These are phyloP conservation scores for Barbus barbus DNA, from an alignment of 2,113 vertebrate genomes.

Conservation along the genomic window DNA sequence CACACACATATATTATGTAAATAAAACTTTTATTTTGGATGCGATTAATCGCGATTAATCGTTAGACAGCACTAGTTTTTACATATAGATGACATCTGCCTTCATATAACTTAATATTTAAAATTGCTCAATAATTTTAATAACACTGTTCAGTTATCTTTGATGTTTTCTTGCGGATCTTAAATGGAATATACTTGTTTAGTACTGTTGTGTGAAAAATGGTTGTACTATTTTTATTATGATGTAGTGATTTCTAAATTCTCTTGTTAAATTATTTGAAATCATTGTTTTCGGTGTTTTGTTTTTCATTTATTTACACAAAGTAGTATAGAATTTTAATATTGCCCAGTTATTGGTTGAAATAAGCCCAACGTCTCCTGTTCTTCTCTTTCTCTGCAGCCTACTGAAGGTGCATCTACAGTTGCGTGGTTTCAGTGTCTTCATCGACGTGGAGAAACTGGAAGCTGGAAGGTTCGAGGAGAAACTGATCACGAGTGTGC, in stretches of 20 bases:
- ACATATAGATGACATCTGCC: background rate
- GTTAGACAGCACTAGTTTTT: background rate
- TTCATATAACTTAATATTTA: background rate
- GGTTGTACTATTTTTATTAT: background rate
- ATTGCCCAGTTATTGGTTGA: background rate
- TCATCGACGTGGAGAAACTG: constrained; percentile 97
- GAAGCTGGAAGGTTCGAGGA: constrained; percentile 95
- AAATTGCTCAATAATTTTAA: background rate
- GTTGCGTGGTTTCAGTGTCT: constrained; percentile 92
- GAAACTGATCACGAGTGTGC: constrained; percentile 90
- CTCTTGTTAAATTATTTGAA: no score
- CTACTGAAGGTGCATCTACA: constrained; percentile 97
- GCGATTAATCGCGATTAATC: no score
- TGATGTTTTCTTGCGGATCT: background rate
- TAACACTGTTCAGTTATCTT: background rate
- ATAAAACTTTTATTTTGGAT: no score
- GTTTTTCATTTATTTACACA: background rate
- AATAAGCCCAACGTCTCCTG: background rate
- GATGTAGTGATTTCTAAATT: no score
- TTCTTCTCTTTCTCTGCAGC: constrained; percentile 64
- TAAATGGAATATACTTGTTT: background rate
- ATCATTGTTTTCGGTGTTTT: background rate
- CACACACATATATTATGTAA: no score
- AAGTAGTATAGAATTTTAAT: background rate
- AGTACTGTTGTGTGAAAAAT: background rate